Evolutionary conservation across 2,797 vertebrate genomes (phyloP).

Genomic region (Pteropus rufus): DNA sequence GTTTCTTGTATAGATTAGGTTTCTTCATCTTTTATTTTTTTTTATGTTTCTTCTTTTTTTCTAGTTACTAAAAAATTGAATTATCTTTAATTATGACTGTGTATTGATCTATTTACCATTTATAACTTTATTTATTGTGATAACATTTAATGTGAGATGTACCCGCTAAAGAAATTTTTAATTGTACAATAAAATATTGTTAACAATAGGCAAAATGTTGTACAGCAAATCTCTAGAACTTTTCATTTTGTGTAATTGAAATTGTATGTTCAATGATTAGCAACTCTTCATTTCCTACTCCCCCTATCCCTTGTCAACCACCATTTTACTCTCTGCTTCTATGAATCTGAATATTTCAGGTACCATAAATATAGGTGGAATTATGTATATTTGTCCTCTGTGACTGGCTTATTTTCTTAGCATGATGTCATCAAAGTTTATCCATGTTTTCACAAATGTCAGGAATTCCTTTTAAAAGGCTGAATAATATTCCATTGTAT

Average conservation of each 20-base stretch:
- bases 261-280: not conserved
- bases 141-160: not conserved
- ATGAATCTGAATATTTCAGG: not conserved
- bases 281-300: not conserved
- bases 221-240: not conserved
- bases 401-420: not conserved
- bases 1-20: not conserved
- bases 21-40: not conserved
- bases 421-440: not conserved
- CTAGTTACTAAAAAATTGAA: not conserved
- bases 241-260: not conserved
- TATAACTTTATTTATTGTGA: not conserved
- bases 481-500: not conserved
- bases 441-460: not conserved
- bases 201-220: not conserved
- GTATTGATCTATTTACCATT: not conserved
- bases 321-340: not conserved
- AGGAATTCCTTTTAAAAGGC: not conserved
- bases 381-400: not conserved
- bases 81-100: not conserved
- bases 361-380: not conserved
- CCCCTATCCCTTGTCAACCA: not conserved
- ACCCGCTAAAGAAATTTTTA: not conserved
- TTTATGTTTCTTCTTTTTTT: not conserved
- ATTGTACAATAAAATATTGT: not conserved